Base-by-base conservation (phyloP, 2,113 vertebrate species). In the Clarias magur region DNA sequence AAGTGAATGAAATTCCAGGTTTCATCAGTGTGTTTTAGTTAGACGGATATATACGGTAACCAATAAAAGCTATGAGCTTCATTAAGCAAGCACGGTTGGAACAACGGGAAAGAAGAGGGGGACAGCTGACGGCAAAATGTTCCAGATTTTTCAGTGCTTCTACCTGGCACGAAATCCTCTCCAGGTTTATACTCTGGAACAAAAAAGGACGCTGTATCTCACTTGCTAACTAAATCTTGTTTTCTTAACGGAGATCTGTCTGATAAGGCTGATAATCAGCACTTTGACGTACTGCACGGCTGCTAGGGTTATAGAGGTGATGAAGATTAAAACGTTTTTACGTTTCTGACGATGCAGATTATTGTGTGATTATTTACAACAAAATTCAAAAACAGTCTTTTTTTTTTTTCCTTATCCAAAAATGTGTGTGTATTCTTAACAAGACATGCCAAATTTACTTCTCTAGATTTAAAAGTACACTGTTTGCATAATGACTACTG, bases 291-390 rank as follows among this genome's bases (percentile, higher is more conserved):
- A 79, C 21, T 4, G 10, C 21, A 63, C 48, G 0, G 30, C 19
- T 80, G 85, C 85, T 68, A 4, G 60, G 23, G 54, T n/a, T 80
- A 54, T 48, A 19, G 59, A 54, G 30, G 0, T 42, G 3, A 27
- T 38, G 65, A 65, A 59, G 54, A 86, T 59, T 80, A 86, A 86
- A 86, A 25, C 42, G 34, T 86, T 86, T 59, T 30, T 81, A 86
- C 34, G 70, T 67, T 80, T 67, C 19, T 38, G 21, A 86, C 21
- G 30, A 27, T 54, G 19, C n/a, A 79, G 17, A 62, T 53, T 0
- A 34, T 34, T 30, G 42, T 59, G 34, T 48, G 10, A 11, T 85
- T 79, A 54, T 79, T 85, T 67, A 78, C 2, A 16, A 9, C n/a
- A n/a, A n/a, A n/a, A n/a, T n/a, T n/a, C n/a, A n/a, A 30, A 53